Evolutionary conservation across 2,888 invertebrate species (phyloP).

Genomic region (Heteromyza rotundicornis): DNA sequence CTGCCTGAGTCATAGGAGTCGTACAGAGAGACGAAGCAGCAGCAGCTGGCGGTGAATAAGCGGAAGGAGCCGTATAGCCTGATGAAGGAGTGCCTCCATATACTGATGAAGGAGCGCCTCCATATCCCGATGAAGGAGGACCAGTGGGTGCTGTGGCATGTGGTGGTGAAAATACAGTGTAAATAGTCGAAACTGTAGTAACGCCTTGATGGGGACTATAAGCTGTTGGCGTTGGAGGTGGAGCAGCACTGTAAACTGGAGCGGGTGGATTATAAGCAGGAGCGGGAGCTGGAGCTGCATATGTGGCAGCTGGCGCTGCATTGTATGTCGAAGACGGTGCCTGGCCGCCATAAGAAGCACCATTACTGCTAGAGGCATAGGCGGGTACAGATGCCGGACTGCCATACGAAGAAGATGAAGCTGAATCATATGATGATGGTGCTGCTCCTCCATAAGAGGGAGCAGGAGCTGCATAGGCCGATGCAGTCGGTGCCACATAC

Average conservation of each 20-base stretch:
- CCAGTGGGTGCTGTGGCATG: background rate
- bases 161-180: constrained; percentile 4
- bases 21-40: background rate
- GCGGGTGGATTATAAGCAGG: background rate
- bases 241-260: background rate
- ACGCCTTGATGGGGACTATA: constrained; percentile 6
- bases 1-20: constrained; percentile 41
- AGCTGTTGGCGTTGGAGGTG: background rate
- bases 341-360: background rate
- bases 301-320: background rate
- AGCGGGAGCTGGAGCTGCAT: background rate
- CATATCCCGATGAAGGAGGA: too few relatives aligned
- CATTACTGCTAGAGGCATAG: background rate
- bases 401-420: background rate
- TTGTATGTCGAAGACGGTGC: background rate
- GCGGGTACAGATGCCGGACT: background rate
- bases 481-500: background rate
- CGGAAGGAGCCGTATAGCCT: constrained; percentile 8
- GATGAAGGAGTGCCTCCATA: constrained; percentile 8
- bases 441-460: too few relatives aligned
- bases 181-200: constrained; percentile 6
- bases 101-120: too few relatives aligned
- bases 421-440: background rate
- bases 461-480: too few relatives aligned
- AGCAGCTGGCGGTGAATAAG: constrained; percentile 2